These are phyloP conservation scores for Sternarchorhynchus goeldii DNA, from an alignment of 2,797 vertebrate species.

Conservation along the genomic window DNA sequence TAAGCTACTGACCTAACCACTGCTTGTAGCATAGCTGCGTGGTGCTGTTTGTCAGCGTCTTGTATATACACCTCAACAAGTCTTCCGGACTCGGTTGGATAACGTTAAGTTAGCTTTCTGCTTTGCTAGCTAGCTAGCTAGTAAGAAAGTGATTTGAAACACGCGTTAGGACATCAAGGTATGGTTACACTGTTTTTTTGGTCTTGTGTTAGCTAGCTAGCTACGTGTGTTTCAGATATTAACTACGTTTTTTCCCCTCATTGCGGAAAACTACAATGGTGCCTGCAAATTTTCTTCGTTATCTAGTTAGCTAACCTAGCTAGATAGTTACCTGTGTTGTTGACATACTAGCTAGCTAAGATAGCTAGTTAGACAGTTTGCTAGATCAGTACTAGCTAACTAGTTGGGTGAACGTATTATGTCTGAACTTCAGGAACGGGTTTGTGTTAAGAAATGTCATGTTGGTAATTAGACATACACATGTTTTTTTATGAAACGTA, in stretches of 20 bases:
- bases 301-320: too few species aligned
- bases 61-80: constrained; percentile 12
- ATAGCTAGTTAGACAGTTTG: background rate
- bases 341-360: background rate
- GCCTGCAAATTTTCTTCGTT: background rate
- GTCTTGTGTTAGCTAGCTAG: background rate
- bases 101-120: constrained; percentile 32
- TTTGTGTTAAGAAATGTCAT: too few species aligned
- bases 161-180: background rate
- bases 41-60: background rate
- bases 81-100: constrained; percentile 28
- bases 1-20: background rate
- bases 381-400: too few species aligned
- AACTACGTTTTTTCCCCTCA: too few species aligned
- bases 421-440: too few species aligned
- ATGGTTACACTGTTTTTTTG: background rate
- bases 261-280: background rate
- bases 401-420: too few species aligned
- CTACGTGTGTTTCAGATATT: too few species aligned
- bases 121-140: background rate
- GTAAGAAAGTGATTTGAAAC: background rate
- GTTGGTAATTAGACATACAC: too few species aligned
- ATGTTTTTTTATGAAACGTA: too few species aligned
- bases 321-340: background rate
- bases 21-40: background rate